Evolutionary conservation across 2,113 vertebrate species (phyloP).

Genomic region (Paradoxurus hermaphroditus): DNA sequence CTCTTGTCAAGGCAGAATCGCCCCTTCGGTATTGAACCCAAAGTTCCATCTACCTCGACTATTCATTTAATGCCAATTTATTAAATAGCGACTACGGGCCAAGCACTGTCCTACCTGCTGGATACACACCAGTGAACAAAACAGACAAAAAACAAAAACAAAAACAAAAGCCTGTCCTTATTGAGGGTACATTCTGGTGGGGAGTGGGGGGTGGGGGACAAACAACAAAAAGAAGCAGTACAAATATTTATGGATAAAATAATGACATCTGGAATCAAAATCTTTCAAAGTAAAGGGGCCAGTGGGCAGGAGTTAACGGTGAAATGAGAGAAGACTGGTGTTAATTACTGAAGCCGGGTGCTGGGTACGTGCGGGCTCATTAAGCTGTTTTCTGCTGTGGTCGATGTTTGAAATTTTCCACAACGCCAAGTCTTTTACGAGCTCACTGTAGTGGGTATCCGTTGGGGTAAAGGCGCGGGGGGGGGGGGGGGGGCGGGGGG

Average conservation of each 20-base stretch:
- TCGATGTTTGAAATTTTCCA: background rate
- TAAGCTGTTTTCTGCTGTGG: background rate
- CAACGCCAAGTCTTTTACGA: background rate
- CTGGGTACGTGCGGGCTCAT: too few relatives aligned
- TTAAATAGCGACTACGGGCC: background rate
- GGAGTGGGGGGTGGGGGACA: too few relatives aligned
- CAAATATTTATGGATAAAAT: background rate
- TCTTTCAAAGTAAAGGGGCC: background rate
- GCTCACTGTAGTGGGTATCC: accelerated
- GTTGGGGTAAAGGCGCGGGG: too few relatives aligned
- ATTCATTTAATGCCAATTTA: background rate
- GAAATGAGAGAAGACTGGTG: background rate
- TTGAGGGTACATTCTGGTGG: background rate
- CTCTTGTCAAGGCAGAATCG: background rate
- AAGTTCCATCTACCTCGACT: background rate
- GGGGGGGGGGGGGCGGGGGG: background rate
- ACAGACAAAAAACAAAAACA: background rate
- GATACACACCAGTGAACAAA: background rate
- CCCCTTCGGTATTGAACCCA: background rate
- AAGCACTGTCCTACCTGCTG: background rate
- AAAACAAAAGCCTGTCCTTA: background rate
- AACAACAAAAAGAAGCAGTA: background rate
- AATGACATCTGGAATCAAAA: background rate
- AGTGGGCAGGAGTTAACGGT: too few relatives aligned
- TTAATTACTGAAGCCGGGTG: background rate